Evolutionary conservation across 1,140 invertebrate genomes (phyloP), one percentile per base, ranked within the genome.

Genomic region (Palaemon carinicauda): DNA sequence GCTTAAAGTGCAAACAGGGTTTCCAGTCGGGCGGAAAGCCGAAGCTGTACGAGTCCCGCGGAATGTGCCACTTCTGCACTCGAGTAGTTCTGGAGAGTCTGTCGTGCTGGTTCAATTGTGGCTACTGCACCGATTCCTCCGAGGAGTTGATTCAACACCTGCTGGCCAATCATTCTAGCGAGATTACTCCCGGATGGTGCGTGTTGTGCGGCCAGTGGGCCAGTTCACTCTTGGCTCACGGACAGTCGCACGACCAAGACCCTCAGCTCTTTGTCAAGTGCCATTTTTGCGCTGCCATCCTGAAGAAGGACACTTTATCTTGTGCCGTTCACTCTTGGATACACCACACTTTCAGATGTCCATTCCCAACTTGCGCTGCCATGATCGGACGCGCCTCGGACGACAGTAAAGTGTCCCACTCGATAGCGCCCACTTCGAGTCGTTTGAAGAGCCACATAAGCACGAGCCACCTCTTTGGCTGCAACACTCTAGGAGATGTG

Each of bases 91-190:
- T 80, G 41, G 78, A 81, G 9, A 87, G 78, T 51, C 21, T 52
- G 19, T 60, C 85, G 27, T 89, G 88, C 71, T 89, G 88, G 88
- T 89, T 77, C 54, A 56, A 80, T 33, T 87, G 88, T 81, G 87
- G 87, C 17, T 87, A 80, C 77, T 69, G 69, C 29, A 51, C 50
- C 54, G 56, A 24, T 82, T 31, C 52, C 24, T 50, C 82, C n/a
- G 27, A 19, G n/a, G 56, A 88, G 54, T 82, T 82, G 24, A 79
- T 27, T 41, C 17, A 50, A 69, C 87, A 88, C 52, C 80, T 88
- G 9, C n/a, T 88, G 41, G 50, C 74, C 24, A 52, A 56, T 54
- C 87, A 88, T 78, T 79, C 69, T 31, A 69, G 19, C 17, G 73
- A 88, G 74, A 41, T 88, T 33, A 60, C 79, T 54, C 81, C 75